Base-by-base conservation (phyloP, 2,888 invertebrate genomes). In the Pinctada fucata region DNA sequence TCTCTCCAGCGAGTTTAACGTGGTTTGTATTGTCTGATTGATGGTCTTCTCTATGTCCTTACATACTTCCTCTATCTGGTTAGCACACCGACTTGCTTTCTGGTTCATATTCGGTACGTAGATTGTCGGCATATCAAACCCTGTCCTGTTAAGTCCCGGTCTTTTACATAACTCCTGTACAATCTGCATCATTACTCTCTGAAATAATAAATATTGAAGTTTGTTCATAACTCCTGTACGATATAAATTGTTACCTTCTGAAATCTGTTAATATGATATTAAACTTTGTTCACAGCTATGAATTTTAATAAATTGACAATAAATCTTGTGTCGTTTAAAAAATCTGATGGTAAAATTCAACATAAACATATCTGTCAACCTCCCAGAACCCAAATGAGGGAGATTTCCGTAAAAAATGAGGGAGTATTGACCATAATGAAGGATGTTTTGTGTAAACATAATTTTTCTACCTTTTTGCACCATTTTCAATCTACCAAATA, bases 111-210 rank as follows among this genome's bases (percentile, higher is more conserved):
- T 92, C 2, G 94, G 94, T 31, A 94, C 92, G 86, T 93, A 94
- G 79, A 94, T 94, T 2, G 94, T 94, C 2, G 94, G 94, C 94
- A 94, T 94, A 82, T 94, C 94, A 89, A 94, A 94, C 2, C 94
- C 94, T 45, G 93, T 93, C 78, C 93, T 90, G 85, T 94, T 94
- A 65, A 94, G 88, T n/a, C 94, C 94, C 13, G 94, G 94, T 69
- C 94, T 88, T 86, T 94, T 94, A 85, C 94, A 94, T 72, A 94
- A 87, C 86, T 94, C 94, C 87, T 94, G 94, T 2, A 94, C 94
- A 80, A 94, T 94, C 90, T 94, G 94, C 94, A 94, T 94, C 93
- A 94, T 92, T 2, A 94, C 94, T 80, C 94, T 92, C 92, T 93
- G 86, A 8, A 88, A 77, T 47, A 8, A 67, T 10, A 70, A 6